phyloP scores from a whole-genome alignment of 2,888 invertebrate species.

The Cantharis rufa region DNA sequence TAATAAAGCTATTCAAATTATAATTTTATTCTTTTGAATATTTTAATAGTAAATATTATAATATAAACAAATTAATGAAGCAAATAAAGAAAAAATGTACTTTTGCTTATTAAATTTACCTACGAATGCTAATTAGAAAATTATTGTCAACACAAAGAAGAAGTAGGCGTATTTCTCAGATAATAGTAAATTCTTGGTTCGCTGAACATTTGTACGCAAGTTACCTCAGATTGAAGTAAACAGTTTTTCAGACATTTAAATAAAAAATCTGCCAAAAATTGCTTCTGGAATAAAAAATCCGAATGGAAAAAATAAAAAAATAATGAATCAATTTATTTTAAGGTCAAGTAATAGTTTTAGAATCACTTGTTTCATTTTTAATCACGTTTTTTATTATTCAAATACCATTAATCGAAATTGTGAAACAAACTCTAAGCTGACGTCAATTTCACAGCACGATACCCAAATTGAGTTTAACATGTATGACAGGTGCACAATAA shows the following conservation, averaged over 20 bases:
- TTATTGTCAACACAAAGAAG: slow-evolving; percentile 17
- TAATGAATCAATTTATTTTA: neutral
- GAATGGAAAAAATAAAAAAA: neutral
- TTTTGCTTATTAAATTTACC: neutral
- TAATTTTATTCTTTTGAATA: neutral
- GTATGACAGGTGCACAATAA: neutral
- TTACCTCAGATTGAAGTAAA: slow-evolving; percentile 34
- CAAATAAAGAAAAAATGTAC: neutral
- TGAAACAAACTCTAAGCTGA: neutral
- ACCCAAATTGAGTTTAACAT: neutral
- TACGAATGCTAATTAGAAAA: slow-evolving; percentile 12
- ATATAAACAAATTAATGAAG: neutral
- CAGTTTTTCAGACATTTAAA: neutral
- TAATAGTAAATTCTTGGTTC: slow-evolving; percentile 36
- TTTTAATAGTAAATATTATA: neutral
- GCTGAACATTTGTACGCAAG: slow-evolving; percentile 38
- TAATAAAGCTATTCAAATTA: neutral
- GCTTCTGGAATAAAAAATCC: neutral
- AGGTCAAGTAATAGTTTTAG: neutral
- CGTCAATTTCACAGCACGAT: neutral
- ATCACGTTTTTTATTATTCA: neutral
- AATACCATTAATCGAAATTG: neutral
- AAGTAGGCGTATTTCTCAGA: slow-evolving; percentile 33
- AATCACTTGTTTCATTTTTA: neutral
- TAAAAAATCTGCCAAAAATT: neutral